Evolutionary conservation across 1,140 invertebrate genomes (phyloP), one percentile per base, ranked within the genome.

Genomic region (Drosophila tristis): DNA sequence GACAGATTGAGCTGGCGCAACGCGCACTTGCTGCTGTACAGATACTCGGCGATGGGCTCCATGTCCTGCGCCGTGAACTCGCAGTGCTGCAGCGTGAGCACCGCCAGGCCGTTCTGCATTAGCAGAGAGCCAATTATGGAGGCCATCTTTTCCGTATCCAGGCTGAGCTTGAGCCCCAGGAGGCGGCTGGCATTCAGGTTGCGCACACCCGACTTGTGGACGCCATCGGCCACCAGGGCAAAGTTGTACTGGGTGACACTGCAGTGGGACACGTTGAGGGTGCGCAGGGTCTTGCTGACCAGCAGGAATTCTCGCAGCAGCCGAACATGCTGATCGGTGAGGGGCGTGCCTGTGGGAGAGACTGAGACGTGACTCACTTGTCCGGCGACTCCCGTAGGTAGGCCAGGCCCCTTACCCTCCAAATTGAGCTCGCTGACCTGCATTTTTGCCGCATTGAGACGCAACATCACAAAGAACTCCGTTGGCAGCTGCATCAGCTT

Each of bases 101-200:
- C 64, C 6, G 50, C 58, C 2, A 91, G 59, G 15, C 55, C 57
- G 25, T 90, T 90, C 51, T 91, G 90, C 84, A 79, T 80, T 0
- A 91, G 53, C 11, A 91, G 25, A 5, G 78, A 74, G 0, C 80
- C 56, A 6, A 91, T 15, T 11, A 79, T 48, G 0, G 66, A 74
- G n/a, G 50, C 44, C 8, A 91, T 78, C 54, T 91, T 91, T 50
- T 81, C 70, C 0, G 82, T 82, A 11, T 91, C 90, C 65, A 91
- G 42, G 6, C 23, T 64, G 1, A 91, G 43, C 1, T 11, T 6
- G 0, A 35, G 16, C 2, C 86, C 90, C 53, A 89, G 3, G 4
- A 91, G 20, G 0, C 87, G 62, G 23, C 54, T 78, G 16, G 58
- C 70, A 23, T 63, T 54, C 0, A 91, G 53, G n/a, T 35, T 47